A percentile compares a stretch with the other conserved stretches of the same genome.
phyloP scores from a whole-genome alignment of 23 tunicate species.

The Phallusia fumigata region DNA sequence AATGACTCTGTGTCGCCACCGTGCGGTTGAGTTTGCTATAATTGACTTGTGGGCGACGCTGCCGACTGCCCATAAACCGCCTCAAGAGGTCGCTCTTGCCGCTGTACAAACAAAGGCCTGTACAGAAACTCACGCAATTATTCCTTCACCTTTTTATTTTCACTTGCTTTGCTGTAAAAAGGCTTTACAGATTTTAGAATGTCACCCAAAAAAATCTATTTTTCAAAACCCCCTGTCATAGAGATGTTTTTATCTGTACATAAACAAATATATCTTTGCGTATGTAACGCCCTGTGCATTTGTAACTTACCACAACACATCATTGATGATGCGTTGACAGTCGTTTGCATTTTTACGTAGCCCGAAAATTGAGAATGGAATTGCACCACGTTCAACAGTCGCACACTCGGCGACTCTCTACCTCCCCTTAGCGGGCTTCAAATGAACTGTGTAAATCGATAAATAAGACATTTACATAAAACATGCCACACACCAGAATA shows the following conservation, averaged over 20 bases:
- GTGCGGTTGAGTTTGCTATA: neutral
- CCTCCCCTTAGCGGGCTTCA: neutral
- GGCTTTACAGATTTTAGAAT: neutral
- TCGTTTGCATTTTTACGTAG: conserved; percentile 4
- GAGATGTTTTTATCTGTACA: neutral
- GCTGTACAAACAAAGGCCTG: neutral
- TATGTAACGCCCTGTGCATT: neutral
- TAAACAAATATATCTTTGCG: neutral
- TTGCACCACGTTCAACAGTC: neutral
- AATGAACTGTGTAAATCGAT: no score
- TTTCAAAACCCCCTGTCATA: neutral
- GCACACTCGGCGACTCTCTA: neutral
- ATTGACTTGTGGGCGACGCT: no score
- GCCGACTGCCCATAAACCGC: no score
- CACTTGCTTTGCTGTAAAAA: conserved; percentile 5
- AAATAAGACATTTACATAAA: no score
- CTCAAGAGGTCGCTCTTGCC: neutral
- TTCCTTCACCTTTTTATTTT: neutral
- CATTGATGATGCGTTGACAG: no score
- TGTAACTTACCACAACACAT: no score
- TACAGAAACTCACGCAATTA: conserved; percentile 1
- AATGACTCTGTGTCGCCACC: neutral
- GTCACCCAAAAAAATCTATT: conserved; percentile 6
- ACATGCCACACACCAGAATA: no score
- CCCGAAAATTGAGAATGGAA: neutral